phyloP scores from a whole-genome alignment of 2,113 vertebrate genomes.

The Hucho hucho region DNA sequence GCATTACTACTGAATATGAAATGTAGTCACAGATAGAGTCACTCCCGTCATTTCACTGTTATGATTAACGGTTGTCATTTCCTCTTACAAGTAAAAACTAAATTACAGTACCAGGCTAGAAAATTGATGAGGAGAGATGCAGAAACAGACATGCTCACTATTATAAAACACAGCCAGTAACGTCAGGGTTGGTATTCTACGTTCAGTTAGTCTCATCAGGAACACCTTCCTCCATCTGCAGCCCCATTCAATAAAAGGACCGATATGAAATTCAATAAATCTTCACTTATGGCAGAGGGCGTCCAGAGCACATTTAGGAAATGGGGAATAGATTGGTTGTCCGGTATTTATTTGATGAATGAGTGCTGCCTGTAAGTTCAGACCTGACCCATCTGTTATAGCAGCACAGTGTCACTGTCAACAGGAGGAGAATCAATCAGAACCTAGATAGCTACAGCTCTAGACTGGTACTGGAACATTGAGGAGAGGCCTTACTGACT shows the following conservation, averaged over 20 bases:
- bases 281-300: conserved; percentile 14
- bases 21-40: conserved; percentile 3
- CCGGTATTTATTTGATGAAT: conserved; percentile 45
- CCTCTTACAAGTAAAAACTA: not conserved
- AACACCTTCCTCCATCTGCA: not conserved
- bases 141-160: not conserved
- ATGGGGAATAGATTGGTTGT: conserved; percentile 27
- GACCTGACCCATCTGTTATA: conserved; percentile 36
- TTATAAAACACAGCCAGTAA: not conserved
- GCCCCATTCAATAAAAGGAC: conserved; percentile 36
- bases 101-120: not conserved
- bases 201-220: not conserved
- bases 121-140: not conserved
- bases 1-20: not conserved
- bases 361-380: conserved; percentile 37
- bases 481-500: too few relatives aligned
- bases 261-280: conserved; percentile 40
- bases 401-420: conserved; percentile 40
- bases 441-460: not conserved
- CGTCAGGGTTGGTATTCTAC: not conserved
- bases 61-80: not conserved
- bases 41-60: not conserved
- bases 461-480: too few relatives aligned
- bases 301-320: conserved; percentile 8
- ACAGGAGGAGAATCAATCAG: conserved; percentile 33